phyloP scores from a whole-genome alignment of 2,113 vertebrate genomes.

The Etheostoma spectabile region DNA sequence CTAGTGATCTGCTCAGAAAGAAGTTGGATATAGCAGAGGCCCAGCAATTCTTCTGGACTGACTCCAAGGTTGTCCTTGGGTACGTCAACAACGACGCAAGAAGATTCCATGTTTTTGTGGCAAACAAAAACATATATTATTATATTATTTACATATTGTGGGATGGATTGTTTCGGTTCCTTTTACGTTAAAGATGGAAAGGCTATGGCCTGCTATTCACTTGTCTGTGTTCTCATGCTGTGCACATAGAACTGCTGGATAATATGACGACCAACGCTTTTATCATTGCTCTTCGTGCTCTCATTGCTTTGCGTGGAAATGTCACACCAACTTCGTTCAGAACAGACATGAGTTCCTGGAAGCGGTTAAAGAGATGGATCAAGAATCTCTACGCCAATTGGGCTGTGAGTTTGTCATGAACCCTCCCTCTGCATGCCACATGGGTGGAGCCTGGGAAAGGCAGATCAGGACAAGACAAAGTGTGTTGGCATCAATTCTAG shows the following conservation, averaged over 20 bases:
- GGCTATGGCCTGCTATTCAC: too few species aligned
- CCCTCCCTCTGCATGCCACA: not conserved
- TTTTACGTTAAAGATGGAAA: too few species aligned
- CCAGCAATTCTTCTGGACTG: not conserved
- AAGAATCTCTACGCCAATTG: not conserved
- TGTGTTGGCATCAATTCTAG: not conserved
- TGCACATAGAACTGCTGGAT: too few species aligned
- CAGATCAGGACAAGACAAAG: not conserved
- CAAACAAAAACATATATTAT: too few species aligned
- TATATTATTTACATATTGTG: too few species aligned
- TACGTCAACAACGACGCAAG: not conserved
- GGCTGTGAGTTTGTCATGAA: not conserved
- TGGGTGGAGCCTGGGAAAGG: slow-evolving; percentile 2
- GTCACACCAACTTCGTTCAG: too few species aligned
- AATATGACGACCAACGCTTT: too few species aligned
- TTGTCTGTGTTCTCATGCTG: too few species aligned
- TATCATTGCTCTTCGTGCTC: too few species aligned
- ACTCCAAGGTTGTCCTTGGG: not conserved
- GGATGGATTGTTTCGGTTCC: too few species aligned
- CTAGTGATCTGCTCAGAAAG: not conserved
- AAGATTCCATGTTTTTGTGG: not conserved
- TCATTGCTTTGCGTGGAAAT: too few species aligned
- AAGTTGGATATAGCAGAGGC: not conserved
- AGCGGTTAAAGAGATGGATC: not conserved
- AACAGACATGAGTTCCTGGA: too few species aligned